Base-by-base conservation (phyloP, 2,113 vertebrate species). In the Stomatorhinus ivindoensis region DNA sequence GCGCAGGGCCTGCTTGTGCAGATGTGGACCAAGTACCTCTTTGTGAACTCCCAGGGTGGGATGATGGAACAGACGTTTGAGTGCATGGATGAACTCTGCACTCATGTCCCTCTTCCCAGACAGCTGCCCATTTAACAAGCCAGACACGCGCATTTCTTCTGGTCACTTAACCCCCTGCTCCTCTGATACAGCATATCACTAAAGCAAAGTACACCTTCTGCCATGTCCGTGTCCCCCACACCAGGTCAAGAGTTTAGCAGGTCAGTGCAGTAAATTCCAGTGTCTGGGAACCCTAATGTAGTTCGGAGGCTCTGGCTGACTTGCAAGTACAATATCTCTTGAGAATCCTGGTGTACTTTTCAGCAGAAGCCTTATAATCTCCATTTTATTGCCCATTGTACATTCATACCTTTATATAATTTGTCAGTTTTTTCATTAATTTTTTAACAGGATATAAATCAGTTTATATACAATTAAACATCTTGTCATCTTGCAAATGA, bases 211-310 rank as follows among this genome's bases (percentile, higher is more conserved):
- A 95, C 95, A 95, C 91, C 92, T 84, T 92, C 73, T 80, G 73
- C 35, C 39, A 42, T 93, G 21, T 94, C 94, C 93, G 93, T 93
- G 94, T 80, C 35, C 93, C 53, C 89, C 90, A 91, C 91, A 89
- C 73, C 89, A 91, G 95, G 94, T 96, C 94, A 95, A 92, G 92
- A 95, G 95, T 96, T 96, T 96, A 96, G 94, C 95, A 93, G 95
- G 95, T 95, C 95, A 94, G 90, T 90, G 65, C 91, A 21, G 87
- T 42, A 82, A 89, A 88, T 90, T 89, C 90, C 89, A 47, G 35
- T 50, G 50, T 87, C 90, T 84, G 73, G 90, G 93, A 95, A 94
- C 94, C 92, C 92, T 93, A 93, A 94, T 94, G 86, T 92, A 87
- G 69, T 86, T 89, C 39, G 82, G 39, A 76, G 35, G 42, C 13